These are phyloP conservation scores for Synaphobranchus kaupii DNA, from an alignment of 2,797 vertebrate genomes.

Conservation along the genomic window DNA sequence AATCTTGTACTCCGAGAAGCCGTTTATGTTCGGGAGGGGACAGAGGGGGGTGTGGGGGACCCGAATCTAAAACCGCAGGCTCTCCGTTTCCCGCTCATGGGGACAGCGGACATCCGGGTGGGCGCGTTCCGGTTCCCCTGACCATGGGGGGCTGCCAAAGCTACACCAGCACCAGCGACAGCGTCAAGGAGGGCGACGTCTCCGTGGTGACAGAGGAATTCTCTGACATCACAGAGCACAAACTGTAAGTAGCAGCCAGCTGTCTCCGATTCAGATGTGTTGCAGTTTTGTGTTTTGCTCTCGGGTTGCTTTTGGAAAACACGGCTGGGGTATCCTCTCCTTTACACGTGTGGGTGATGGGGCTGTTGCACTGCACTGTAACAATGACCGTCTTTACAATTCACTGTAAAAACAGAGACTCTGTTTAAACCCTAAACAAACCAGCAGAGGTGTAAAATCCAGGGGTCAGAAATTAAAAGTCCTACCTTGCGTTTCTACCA, in stretches of 20 bases:
- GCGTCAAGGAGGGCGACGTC: neutral
- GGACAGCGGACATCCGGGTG: conserved; percentile 17
- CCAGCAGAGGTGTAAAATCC: too few relatives aligned
- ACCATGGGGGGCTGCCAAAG: conserved; percentile 78
- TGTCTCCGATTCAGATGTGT: neutral
- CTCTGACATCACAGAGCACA: conserved; percentile 59
- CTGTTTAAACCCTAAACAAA: neutral
- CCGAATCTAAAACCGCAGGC: neutral
- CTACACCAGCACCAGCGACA: conserved; percentile 62
- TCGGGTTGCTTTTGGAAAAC: neutral
- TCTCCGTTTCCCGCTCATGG: conserved; percentile 23
- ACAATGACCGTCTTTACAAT: too few relatives aligned
- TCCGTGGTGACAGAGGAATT: conserved; percentile 22
- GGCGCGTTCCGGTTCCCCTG: conserved; percentile 29
- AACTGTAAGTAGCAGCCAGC: conserved; percentile 63
- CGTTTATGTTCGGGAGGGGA: neutral
- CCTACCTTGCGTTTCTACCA: too few relatives aligned
- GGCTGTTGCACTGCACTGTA: neutral
- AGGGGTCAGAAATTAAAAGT: too few relatives aligned
- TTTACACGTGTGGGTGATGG: neutral
- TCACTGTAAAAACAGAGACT: neutral
- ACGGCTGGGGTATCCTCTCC: neutral
- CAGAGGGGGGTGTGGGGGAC: neutral
- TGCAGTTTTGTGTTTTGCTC: neutral
- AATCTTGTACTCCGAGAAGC: neutral